phyloP scores from a whole-genome alignment of 2,888 invertebrate genomes.

The Drosophila melanosoma region DNA sequence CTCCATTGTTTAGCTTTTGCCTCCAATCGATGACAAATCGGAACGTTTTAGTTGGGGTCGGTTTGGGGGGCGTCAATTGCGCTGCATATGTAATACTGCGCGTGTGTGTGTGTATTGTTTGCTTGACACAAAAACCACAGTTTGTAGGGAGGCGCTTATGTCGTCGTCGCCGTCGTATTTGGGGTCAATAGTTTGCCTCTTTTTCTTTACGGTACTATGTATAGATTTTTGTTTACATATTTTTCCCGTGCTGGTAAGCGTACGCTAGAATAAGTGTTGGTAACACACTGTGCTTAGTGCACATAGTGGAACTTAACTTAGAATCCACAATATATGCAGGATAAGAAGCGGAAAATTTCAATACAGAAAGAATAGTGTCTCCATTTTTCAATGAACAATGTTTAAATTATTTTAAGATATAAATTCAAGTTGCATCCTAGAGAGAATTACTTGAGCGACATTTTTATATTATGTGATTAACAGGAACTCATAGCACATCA shows the following conservation, averaged over 20 bases:
- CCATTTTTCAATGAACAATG: not conserved
- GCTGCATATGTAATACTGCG: constrained; percentile 40
- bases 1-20: constrained; percentile 71
- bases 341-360: not conserved
- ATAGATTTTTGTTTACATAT: constrained; percentile 77
- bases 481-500: not conserved
- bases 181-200: constrained; percentile 73
- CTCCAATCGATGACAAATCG: constrained; percentile 83
- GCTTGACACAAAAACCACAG: constrained; percentile 63
- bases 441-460: not conserved
- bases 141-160: constrained; percentile 60
- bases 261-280: constrained; percentile 24
- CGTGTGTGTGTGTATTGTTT: constrained; percentile 39
- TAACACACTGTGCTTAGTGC: not conserved
- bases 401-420: not conserved
- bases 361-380: not conserved
- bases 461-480: not conserved
- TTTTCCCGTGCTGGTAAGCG: constrained; percentile 64
- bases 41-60: constrained; percentile 51
- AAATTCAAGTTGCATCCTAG: not conserved
- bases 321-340: constrained; percentile 1
- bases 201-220: constrained; percentile 48
- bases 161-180: constrained; percentile 49
- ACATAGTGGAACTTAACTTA: not conserved
- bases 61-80: constrained; percentile 70